These are phyloP conservation scores for Esperia sulphurella DNA, from an alignment of 2,888 invertebrate genomes.

Conservation along the genomic window DNA sequence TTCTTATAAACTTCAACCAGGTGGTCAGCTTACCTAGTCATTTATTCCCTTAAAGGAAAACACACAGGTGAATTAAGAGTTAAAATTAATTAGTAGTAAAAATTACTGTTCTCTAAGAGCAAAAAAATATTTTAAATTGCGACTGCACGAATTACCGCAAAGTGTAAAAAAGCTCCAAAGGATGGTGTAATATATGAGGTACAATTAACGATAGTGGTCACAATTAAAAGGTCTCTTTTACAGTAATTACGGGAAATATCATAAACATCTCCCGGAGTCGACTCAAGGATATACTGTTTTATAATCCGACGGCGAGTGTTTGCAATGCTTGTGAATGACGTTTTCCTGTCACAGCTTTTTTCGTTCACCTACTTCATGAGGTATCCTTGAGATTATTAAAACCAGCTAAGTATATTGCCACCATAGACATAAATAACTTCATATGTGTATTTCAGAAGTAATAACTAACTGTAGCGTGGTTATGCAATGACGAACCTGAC, in stretches of 20 bases:
- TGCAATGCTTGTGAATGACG: constrained; percentile 41
- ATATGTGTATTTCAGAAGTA: too few relatives aligned
- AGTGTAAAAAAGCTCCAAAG: constrained; percentile 12
- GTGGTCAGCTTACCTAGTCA: too few relatives aligned
- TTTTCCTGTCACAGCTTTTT: constrained; percentile 55
- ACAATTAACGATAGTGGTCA: constrained; percentile 41
- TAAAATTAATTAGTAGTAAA: not conserved
- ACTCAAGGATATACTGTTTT: constrained; percentile 48
- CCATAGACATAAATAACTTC: too few relatives aligned
- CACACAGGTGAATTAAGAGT: too few relatives aligned
- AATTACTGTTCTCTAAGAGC: not conserved
- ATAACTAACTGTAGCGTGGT: too few relatives aligned
- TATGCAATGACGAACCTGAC: too few relatives aligned
- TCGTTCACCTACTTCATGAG: constrained; percentile 23
- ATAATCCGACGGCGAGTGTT: constrained; percentile 31
- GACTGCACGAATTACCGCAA: constrained; percentile 22
- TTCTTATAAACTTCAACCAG: too few relatives aligned
- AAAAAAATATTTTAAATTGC: constrained; percentile 17
- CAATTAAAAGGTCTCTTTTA: constrained; percentile 48
- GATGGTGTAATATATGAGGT: constrained; percentile 21
- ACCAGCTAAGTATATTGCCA: not conserved
- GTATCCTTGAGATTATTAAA: constrained; percentile 16
- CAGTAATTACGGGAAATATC: constrained; percentile 70
- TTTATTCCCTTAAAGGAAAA: too few relatives aligned
- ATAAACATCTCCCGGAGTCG: constrained; percentile 47